Evolutionary conservation across 1,140 invertebrate species (phyloP).

Genomic region (Heliconius melpomene): DNA sequence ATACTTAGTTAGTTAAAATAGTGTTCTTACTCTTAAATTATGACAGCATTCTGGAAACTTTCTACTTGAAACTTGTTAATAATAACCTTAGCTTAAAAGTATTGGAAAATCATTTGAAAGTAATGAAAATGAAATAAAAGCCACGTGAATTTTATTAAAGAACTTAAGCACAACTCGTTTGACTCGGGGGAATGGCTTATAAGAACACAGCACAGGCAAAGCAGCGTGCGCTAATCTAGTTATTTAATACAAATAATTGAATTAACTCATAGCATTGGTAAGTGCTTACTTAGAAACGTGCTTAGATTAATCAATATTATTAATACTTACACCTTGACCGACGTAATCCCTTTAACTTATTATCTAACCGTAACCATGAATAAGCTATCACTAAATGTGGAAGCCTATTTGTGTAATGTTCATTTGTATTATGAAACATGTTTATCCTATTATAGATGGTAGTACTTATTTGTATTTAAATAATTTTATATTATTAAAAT

Average conservation of each 20-base stretch:
- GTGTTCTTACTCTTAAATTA: neutral
- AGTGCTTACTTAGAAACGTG: neutral
- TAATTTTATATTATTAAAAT: too few relatives aligned
- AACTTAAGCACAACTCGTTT: too few relatives aligned
- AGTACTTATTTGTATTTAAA: neutral
- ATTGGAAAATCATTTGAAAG: neutral
- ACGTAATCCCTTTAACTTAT: neutral
- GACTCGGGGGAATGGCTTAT: too few relatives aligned
- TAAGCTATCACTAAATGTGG: neutral
- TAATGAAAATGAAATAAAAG: neutral
- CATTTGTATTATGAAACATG: slow-evolving; percentile 2
- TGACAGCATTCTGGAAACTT: neutral
- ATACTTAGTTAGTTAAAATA: neutral
- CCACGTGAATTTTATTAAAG: neutral
- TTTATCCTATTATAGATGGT: neutral
- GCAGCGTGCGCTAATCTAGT: too few relatives aligned
- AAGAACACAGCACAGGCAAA: too few relatives aligned
- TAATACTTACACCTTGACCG: neutral
- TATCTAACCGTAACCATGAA: neutral
- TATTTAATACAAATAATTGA: neutral
- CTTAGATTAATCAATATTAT: neutral
- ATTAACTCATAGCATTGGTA: neutral
- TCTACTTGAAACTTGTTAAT: neutral
- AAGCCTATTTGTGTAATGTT: neutral
- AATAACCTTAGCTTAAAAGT: neutral